These are phyloP conservation scores for Haliclona indistincta DNA, from an alignment of 37 sponge, comb jelly and placozoan genomes.

Conservation along the genomic window DNA sequence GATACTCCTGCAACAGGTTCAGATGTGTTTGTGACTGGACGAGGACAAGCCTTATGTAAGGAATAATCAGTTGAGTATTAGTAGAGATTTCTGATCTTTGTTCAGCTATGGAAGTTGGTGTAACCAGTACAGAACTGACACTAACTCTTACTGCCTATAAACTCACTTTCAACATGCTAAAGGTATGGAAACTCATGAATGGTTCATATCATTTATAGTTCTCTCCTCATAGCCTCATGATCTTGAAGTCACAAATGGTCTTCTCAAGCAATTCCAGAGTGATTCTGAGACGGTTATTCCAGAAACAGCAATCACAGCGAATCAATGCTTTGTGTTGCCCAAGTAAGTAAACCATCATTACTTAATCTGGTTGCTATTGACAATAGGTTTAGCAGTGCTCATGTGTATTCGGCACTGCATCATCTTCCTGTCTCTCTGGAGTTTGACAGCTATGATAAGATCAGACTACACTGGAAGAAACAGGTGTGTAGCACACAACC, in stretches of 20 bases:
- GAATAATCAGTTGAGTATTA: not conserved
- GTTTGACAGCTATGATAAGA: slow-evolving; percentile 52
- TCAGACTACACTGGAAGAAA: slow-evolving; percentile 86
- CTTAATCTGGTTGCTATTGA: not conserved
- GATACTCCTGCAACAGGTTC: slow-evolving; percentile 14
- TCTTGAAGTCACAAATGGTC: slow-evolving; percentile 25
- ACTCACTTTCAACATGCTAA: slow-evolving; percentile 20
- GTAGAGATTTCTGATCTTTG: not conserved
- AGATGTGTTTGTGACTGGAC: slow-evolving; percentile 44
- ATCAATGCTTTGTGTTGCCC: slow-evolving; percentile 64
- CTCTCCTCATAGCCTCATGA: slow-evolving; percentile 51
- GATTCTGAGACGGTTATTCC: slow-evolving; percentile 13
- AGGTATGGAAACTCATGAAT: slow-evolving; percentile 15
- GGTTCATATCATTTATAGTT: not conserved
- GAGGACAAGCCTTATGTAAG: slow-evolving; percentile 50
- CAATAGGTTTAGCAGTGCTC: slow-evolving; percentile 44
- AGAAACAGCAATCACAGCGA: slow-evolving; percentile 47
- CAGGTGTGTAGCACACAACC: slow-evolving; percentile 25
- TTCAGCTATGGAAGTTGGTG: slow-evolving; percentile 47
- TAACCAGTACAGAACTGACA: slow-evolving; percentile 35
- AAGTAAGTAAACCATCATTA: slow-evolving; percentile 47
- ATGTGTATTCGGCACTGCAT: slow-evolving; percentile 59
- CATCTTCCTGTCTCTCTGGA: slow-evolving; percentile 22
- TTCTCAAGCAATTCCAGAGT: slow-evolving; percentile 26
- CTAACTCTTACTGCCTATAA: slow-evolving; percentile 17